phyloP scores from a whole-genome alignment of 2,888 invertebrate genomes.

The Latheticus oryzae region DNA sequence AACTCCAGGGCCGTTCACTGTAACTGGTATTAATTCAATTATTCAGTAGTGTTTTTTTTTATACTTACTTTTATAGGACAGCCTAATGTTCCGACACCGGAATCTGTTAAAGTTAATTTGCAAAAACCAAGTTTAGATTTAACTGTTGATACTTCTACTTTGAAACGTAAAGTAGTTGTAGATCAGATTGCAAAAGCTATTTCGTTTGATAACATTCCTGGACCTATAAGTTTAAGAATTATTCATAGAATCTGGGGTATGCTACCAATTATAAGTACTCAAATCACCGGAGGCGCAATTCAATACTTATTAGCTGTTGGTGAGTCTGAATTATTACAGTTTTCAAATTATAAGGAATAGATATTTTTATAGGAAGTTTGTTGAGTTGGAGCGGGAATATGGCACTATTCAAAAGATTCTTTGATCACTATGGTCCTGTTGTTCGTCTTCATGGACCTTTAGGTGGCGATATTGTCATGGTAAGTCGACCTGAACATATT shows the following conservation, averaged over 20 bases:
- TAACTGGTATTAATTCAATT: conserved; percentile 9
- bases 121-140: conserved; percentile 9
- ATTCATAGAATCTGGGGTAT: conserved; percentile 72
- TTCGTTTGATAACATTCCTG: conserved; percentile 75
- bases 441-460: conserved; percentile 75
- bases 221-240: conserved; percentile 70
- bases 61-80: conserved; percentile 12
- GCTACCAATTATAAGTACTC: conserved; percentile 73
- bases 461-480: conserved; percentile 73
- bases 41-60: background rate
- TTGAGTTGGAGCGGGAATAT: conserved; percentile 66
- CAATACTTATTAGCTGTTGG: conserved; percentile 69
- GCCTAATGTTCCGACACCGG: conserved; percentile 10
- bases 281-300: conserved; percentile 69
- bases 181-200: conserved; percentile 40
- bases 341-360: conserved; percentile 47
- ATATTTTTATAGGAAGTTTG: conserved; percentile 57
- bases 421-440: conserved; percentile 73
- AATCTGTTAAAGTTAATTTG: conserved; percentile 5
- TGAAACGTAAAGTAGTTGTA: background rate
- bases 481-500: conserved; percentile 75
- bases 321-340: conserved; percentile 56
- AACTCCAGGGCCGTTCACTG: conserved; percentile 2
- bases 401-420: conserved; percentile 64
- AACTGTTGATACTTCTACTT: conserved; percentile 7